phyloP scores from a whole-genome alignment of 2,797 vertebrate species.

The Cyclura pinguis region DNA sequence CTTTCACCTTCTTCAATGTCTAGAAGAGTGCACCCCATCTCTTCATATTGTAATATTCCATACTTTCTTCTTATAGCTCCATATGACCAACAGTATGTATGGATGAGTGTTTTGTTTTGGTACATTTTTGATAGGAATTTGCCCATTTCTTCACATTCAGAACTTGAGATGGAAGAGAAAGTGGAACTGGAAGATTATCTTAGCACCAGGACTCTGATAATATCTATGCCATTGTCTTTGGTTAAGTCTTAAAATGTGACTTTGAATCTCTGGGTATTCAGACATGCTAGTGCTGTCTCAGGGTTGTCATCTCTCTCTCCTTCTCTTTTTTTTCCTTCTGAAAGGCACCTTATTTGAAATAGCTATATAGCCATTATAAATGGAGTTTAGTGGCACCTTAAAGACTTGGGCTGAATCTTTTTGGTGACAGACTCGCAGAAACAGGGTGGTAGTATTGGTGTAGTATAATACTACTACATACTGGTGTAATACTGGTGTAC shows the following conservation, averaged over 20 bases:
- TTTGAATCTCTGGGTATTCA: background rate
- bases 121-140: background rate
- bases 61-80: background rate
- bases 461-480: too few relatives aligned
- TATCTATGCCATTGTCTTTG: too few relatives aligned
- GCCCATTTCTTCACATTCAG: background rate
- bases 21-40: background rate
- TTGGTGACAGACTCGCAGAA: too few relatives aligned
- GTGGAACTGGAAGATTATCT: background rate
- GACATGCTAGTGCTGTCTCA: background rate
- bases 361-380: background rate
- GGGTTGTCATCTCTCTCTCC: background rate
- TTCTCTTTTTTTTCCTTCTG: background rate
- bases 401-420: too few relatives aligned
- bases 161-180: background rate
- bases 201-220: background rate
- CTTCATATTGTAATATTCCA: background rate
- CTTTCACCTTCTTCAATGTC: background rate
- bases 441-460: too few relatives aligned
- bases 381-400: too few relatives aligned
- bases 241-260: background rate
- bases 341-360: background rate
- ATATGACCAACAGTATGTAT: background rate
- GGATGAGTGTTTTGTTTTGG: background rate
- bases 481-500: too few relatives aligned